Evolutionary conservation across 1,140 invertebrate genomes (phyloP).

Genomic region (Aphidius ervi): DNA sequence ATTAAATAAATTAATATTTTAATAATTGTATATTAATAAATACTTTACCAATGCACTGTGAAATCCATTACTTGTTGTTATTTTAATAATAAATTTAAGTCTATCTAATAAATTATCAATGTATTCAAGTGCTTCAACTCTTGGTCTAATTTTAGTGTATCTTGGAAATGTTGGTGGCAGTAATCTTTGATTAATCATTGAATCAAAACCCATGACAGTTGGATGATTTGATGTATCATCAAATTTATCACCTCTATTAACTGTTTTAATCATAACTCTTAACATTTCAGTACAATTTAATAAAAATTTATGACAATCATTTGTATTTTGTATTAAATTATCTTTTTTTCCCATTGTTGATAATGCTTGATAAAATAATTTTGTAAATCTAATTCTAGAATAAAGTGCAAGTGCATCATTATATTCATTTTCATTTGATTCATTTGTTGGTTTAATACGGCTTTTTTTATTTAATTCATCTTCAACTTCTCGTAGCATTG

Average conservation of each 20-base stretch:
- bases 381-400: slow-evolving; percentile 78
- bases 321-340: slow-evolving; percentile 55
- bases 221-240: slow-evolving; percentile 59
- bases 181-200: slow-evolving; percentile 89
- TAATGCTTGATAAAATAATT: slow-evolving; percentile 79
- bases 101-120: slow-evolving; percentile 77
- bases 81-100: slow-evolving; percentile 77
- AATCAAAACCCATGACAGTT: slow-evolving; percentile 83
- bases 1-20: no score
- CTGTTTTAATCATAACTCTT: slow-evolving; percentile 73
- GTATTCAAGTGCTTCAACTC: slow-evolving; percentile 79
- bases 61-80: slow-evolving; percentile 74
- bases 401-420: slow-evolving; percentile 67
- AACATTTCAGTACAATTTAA: slow-evolving; percentile 73
- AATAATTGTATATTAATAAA: no score
- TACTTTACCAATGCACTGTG: slow-evolving; percentile 64
- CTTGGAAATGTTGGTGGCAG: slow-evolving; percentile 96
- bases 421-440: slow-evolving; percentile 46
- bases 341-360: slow-evolving; percentile 63
- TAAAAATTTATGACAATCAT: slow-evolving; percentile 64
- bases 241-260: slow-evolving; percentile 70
- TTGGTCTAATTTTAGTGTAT: slow-evolving; percentile 87
- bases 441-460: slow-evolving; percentile 57
- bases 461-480: slow-evolving; percentile 80
- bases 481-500: slow-evolving; percentile 86